A percentile compares a stretch with the other conserved stretches of the same genome.
These are phyloP conservation scores for Poliocrania exsul DNA, from an alignment of 2,797 vertebrate species.

Conservation along the genomic window DNA sequence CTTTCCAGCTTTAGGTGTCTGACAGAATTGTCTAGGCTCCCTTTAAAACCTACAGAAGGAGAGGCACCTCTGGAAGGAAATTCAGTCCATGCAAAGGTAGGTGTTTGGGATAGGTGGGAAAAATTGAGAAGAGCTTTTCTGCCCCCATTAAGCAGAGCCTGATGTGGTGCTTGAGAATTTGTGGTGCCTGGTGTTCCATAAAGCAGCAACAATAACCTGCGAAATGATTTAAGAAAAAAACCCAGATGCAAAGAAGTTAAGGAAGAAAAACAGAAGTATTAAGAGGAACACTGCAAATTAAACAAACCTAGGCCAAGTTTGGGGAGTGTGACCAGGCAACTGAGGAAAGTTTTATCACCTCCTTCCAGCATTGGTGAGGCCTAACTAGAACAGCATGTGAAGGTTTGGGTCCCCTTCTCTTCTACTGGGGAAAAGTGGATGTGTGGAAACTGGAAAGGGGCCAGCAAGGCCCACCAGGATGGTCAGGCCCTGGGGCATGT, in stretches of 20 bases:
- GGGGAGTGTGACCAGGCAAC: neutral
- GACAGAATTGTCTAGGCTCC: neutral
- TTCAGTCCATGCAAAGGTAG: neutral
- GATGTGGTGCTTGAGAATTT: neutral
- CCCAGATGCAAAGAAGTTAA: neutral
- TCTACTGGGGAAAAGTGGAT: neutral
- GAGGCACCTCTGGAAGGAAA: neutral
- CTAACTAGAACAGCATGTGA: neutral
- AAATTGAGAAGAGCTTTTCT: neutral
- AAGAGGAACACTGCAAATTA: neutral
- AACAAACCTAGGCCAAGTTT: neutral
- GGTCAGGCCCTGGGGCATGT: neutral
- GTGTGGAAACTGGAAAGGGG: neutral
- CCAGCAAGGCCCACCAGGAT: neutral
- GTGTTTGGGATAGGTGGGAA: neutral
- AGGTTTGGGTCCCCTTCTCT: neutral
- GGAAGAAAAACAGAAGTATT: neutral
- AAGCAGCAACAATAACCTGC: neutral
- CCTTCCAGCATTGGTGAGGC: neutral
- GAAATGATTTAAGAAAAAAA: neutral
- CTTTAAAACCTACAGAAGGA: neutral
- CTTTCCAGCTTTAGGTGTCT: conserved; percentile 27
- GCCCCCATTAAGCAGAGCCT: neutral
- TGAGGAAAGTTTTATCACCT: neutral
- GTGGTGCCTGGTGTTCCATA: neutral